phyloP scores from a whole-genome alignment of 1,140 invertebrate genomes.

The Drosophila ambigua region DNA sequence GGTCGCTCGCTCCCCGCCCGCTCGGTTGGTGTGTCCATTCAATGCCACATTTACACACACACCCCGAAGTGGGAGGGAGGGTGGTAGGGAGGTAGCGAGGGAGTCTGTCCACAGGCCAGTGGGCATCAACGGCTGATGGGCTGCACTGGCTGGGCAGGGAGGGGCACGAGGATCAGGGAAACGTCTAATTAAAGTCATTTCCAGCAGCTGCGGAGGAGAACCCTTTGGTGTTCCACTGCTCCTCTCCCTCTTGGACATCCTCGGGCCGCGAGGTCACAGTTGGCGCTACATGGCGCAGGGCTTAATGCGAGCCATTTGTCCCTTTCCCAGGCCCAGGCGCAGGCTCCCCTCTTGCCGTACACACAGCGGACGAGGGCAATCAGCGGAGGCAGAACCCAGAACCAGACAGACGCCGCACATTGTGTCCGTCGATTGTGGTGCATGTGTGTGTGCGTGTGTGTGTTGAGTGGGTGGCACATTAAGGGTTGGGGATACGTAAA shows the following conservation, averaged over 20 bases:
- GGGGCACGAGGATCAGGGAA: background rate
- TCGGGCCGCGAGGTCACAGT: conserved; percentile 70
- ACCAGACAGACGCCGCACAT: conserved; percentile 30
- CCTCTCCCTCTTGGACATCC: conserved; percentile 2
- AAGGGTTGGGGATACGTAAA: conserved; percentile 6
- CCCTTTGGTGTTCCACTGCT: background rate
- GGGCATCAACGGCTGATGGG: conserved; percentile 51
- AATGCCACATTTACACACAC: background rate
- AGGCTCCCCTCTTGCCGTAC: too few relatives aligned
- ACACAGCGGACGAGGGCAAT: conserved; percentile 53
- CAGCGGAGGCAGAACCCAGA: conserved; percentile 36
- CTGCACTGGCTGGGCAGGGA: conserved; percentile 32
- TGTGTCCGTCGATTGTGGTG: conserved; percentile 4
- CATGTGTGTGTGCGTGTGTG: too few relatives aligned
- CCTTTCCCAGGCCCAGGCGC: conserved; percentile 8
- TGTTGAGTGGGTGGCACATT: conserved; percentile 8
- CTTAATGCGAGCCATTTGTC: conserved; percentile 70
- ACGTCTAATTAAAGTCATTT: conserved; percentile 75
- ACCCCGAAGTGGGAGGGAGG: background rate
- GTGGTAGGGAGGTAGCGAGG: too few relatives aligned
- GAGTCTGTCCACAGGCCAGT: conserved; percentile 6
- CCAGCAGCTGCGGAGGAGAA: conserved; percentile 56
- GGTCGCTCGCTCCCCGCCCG: too few relatives aligned
- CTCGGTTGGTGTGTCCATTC: background rate
- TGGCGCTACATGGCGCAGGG: conserved; percentile 69